phyloP scores from a whole-genome alignment of 1,140 invertebrate species.

The Lithobius niger region DNA sequence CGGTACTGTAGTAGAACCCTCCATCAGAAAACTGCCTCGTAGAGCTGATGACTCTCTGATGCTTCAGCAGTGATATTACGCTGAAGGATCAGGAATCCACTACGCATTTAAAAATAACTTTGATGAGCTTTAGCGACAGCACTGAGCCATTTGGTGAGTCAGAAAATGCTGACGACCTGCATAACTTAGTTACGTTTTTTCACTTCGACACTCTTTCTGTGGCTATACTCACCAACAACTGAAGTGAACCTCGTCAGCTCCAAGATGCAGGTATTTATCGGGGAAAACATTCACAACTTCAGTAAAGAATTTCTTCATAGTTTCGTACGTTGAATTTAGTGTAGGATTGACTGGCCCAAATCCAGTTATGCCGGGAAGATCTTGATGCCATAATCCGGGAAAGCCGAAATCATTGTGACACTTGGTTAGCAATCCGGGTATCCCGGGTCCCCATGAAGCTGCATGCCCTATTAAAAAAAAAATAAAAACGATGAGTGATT shows the following conservation, averaged over 20 bases:
- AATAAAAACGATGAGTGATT: slow-evolving; percentile 8
- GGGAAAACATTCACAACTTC: slow-evolving; percentile 55
- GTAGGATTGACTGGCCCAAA: slow-evolving; percentile 66
- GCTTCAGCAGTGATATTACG: no score
- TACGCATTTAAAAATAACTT: no score
- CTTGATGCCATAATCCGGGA: slow-evolving; percentile 26
- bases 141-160: no score
- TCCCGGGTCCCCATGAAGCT: slow-evolving; percentile 60
- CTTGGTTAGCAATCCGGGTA: slow-evolving; percentile 53
- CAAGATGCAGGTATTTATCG: slow-evolving; percentile 67
- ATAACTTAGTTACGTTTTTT: no score
- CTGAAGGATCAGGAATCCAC: no score
- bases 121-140: no score
- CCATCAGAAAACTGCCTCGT: no score
- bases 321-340: slow-evolving; percentile 44
- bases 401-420: slow-evolving; percentile 44
- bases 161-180: no score
- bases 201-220: no score
- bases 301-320: slow-evolving; percentile 49
- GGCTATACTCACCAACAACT: no score
- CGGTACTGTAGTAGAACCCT: no score
- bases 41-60: no score
- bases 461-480: slow-evolving; percentile 51
- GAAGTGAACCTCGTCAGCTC: slow-evolving; percentile 80
- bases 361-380: slow-evolving; percentile 39